Evolutionary conservation across 2,888 invertebrate species (phyloP).

Genomic region (Tiphia femorata): DNA sequence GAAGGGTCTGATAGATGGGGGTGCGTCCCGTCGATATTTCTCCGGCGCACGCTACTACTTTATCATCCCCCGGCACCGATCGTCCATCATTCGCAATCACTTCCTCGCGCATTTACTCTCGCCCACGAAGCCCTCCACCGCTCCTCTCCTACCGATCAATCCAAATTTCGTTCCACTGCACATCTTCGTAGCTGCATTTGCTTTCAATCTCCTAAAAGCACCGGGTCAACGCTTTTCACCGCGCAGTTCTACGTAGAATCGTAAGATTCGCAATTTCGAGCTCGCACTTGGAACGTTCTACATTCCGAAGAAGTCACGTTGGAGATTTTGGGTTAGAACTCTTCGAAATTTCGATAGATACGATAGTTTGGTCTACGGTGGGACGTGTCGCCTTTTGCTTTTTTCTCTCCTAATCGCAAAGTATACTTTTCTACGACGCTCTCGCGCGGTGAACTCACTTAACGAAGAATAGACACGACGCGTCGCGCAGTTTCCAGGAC

Average conservation of each 20-base stretch:
- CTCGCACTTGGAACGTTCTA: too few species aligned
- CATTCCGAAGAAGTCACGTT: too few species aligned
- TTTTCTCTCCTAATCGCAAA: too few species aligned
- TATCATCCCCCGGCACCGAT: slow-evolving; percentile 57
- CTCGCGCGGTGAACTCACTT: too few species aligned
- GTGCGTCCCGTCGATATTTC: slow-evolving; percentile 58
- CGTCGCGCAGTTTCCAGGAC: slow-evolving; percentile 29
- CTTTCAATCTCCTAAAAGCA: slow-evolving; percentile 29
- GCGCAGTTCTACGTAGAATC: too few species aligned
- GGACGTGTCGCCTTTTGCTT: too few species aligned
- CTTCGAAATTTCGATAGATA: too few species aligned
- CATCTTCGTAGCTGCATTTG: slow-evolving; percentile 21
- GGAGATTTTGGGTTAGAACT: too few species aligned
- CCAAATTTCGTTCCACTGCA: slow-evolving; percentile 38
- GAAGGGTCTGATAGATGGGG: slow-evolving; percentile 54
- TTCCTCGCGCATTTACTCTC: slow-evolving; percentile 57
- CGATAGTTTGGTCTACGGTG: too few species aligned
- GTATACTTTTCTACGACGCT: too few species aligned
- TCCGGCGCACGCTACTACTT: slow-evolving; percentile 57
- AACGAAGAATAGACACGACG: too few species aligned
- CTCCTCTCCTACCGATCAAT: slow-evolving; percentile 33
- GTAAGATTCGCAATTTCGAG: too few species aligned
- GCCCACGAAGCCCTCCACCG: slow-evolving; percentile 26
- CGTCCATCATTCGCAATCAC: slow-evolving; percentile 64
- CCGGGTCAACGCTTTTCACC: slow-evolving; percentile 1